phyloP scores from a whole-genome alignment of 2,113 vertebrate species.

The Harpagus bidentatus region DNA sequence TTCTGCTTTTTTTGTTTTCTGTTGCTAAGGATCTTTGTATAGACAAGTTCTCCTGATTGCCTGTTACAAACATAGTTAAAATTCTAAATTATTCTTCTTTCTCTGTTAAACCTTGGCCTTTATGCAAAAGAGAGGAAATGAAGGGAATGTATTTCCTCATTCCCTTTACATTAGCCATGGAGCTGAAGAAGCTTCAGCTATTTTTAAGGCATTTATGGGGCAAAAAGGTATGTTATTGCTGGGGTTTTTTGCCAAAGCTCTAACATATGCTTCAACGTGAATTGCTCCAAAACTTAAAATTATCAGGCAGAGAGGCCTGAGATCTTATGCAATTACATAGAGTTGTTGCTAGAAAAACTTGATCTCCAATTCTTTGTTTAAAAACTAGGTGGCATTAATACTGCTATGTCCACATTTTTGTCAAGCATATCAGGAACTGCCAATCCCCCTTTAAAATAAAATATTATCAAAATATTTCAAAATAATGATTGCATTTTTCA shows the following conservation, averaged over 20 bases:
- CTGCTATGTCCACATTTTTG: neutral
- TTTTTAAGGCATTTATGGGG: neutral
- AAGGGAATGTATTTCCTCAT: neutral
- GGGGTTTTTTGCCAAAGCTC: neutral
- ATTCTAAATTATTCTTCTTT: neutral
- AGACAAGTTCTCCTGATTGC: neutral
- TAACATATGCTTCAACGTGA: neutral
- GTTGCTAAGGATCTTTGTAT: neutral
- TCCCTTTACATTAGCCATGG: neutral
- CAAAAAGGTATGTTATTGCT: neutral
- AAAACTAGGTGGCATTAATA: neutral
- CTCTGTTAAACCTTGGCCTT: neutral
- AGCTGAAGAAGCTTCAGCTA: neutral
- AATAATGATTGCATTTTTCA: neutral
- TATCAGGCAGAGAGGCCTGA: neutral
- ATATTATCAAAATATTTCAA: neutral
- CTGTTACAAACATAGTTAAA: neutral
- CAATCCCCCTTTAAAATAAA: neutral
- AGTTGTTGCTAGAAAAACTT: neutral
- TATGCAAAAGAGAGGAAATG: neutral
- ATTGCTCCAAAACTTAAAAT: neutral
- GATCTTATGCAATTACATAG: neutral
- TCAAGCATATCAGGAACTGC: neutral
- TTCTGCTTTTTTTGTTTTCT: neutral
- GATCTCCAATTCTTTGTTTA: neutral